Base-by-base conservation (phyloP, 2,888 invertebrate genomes). In the Urechis unicinctus region DNA sequence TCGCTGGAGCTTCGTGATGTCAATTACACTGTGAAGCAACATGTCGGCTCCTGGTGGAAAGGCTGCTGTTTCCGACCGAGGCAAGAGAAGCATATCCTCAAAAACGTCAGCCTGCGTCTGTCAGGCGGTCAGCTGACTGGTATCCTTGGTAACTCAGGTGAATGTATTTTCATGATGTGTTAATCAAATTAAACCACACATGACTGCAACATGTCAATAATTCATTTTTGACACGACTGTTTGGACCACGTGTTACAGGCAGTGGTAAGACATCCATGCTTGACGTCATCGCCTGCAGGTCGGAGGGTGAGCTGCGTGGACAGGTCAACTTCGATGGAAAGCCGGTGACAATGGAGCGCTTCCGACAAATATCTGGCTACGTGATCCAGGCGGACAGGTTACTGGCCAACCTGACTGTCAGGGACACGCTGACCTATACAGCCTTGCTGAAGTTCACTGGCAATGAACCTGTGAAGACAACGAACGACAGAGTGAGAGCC, bases 251-350 rank as follows among this genome's bases (percentile, higher is more conserved):
- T 36, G 9, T 36, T 13, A 36, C 36, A 56, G 92, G 92, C 17
- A 93, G 93, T 63, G 96, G 96, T 0, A 97, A 97, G 75, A 85
- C 92, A 44, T 94, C 94, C 0, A 83, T 97, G 2, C 81, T 97
- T 17, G 95, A 96, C 77, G 93, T 95, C 13, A 91, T 56, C 4
- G 29, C 56, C 5, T 21, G 45, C 13, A 30, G 56, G 6, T 5
- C 6, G 3, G 13, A 3, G 4, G 56, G 56, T 3, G 5, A 43
- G 22, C 26, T 41, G 5, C 17, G 9, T 22, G 53, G 53, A 3
- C 5, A 25, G 5, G 45, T 55, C 28, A 64, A 61, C 57, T 66
- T 64, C 55, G 67, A 66, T 45, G 64, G 67, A 28, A 53, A 60
- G 28, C 63, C 59, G 26, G 66, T 70, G 50, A 66, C 63, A 1